phyloP scores from a whole-genome alignment of 2,888 invertebrate species.

The Mimachlamys varia region DNA sequence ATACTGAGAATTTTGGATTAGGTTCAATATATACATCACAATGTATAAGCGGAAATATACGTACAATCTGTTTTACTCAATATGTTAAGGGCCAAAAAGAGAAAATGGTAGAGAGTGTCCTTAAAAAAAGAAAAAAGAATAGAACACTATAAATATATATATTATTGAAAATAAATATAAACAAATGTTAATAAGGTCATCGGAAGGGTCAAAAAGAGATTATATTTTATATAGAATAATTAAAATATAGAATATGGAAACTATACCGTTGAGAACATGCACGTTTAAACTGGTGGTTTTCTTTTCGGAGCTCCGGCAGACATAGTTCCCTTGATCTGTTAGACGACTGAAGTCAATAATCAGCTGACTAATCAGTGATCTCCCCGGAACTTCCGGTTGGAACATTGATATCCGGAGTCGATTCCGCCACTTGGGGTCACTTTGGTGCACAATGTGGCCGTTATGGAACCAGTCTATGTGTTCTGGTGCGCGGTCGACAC shows the following conservation, averaged over 20 bases:
- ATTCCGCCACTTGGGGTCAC: conserved; percentile 54
- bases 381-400: conserved; percentile 57
- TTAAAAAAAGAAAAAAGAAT: too few relatives aligned
- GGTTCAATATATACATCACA: too few relatives aligned
- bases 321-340: conserved; percentile 60
- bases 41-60: too few relatives aligned
- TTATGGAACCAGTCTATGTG: conserved; percentile 73
- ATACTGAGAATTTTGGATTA: too few relatives aligned
- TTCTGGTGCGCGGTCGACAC: conserved; percentile 68
- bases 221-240: neutral
- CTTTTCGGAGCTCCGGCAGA: conserved; percentile 58
- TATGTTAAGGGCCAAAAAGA: too few relatives aligned
- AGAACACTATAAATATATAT: too few relatives aligned
- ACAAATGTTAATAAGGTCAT: too few relatives aligned
- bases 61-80: too few relatives aligned
- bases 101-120: too few relatives aligned
- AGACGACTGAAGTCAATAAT: conserved; percentile 57
- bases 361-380: conserved; percentile 59
- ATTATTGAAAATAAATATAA: too few relatives aligned
- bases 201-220: neutral
- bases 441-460: conserved; percentile 62
- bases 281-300: conserved; percentile 60
- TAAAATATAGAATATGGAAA: conserved; percentile 9
- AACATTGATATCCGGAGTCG: conserved; percentile 53
- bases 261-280: conserved; percentile 63